Evolutionary conservation across 2,113 vertebrate species (phyloP), one percentile per base, ranked within the genome.

Genomic region (Pampusana beccarii): DNA sequence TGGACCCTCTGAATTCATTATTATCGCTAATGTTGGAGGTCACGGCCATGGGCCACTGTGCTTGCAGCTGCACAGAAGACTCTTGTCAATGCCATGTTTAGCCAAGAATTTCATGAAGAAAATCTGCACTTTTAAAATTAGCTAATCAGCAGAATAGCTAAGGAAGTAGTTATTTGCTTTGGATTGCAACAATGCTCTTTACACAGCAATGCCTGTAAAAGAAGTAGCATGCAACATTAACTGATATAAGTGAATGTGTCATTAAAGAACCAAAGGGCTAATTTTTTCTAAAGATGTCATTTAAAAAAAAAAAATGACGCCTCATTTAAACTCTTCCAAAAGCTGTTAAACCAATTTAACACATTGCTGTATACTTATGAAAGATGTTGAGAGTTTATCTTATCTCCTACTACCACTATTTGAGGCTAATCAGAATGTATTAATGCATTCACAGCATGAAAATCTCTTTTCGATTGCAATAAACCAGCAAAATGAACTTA

Each of bases 331-430:
- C 75, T 78, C 5, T 3, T 92, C 65, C 75, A 66, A 93, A 94
- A 94, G 62, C 81, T 90, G 85, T 78, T 96, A 88, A 96, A 86
- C 42, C 92, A 92, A 64, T 96, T 88, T 80, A 96, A 86, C 75
- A 94, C 67, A 62, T 88, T 92, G 44, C 34, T 94, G 82, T 88
- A 88, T 93, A 84, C 86, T 90, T 79, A 72, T 90, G 72, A 80
- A 91, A 73, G 57, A 86, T 33, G 15, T 21, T 71, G 60, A 80
- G 38, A 80, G 79, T 67, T 96, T 94, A 93, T 80, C 77, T 96
- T 94, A 91, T 90, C 92, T 88, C 36, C 64, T 80, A 48, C 81
- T 89, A 81, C 75, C 75, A 67, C 72, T 75, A 71, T 88, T 90
- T 2, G 14, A 78, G n/a, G 38, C 72, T 84, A 91, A 94, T 92